Percentiles rank a stretch among this genome's conserved stretches.
These are phyloP conservation scores for Cebus imitator DNA, from an alignment of 2,113 vertebrate species.

Conservation along the genomic window DNA sequence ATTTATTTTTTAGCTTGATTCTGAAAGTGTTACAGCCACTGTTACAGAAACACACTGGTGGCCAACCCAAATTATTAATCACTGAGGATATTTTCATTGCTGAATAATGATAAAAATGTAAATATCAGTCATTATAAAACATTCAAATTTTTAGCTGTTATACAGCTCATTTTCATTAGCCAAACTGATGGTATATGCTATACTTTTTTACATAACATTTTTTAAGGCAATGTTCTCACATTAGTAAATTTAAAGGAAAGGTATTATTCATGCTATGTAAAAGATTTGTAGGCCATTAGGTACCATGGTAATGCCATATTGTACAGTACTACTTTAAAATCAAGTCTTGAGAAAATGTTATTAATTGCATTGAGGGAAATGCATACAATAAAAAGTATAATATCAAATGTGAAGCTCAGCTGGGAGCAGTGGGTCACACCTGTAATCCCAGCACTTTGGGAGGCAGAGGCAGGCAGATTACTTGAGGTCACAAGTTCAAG, in stretches of 20 bases:
- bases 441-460: too few relatives aligned
- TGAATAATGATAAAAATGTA: not conserved
- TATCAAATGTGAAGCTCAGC: not conserved
- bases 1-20: slow-evolving; percentile 27
- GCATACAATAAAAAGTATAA: not conserved
- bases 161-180: not conserved
- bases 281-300: not conserved
- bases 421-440: too few relatives aligned
- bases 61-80: not conserved
- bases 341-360: not conserved
- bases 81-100: not conserved
- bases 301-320: not conserved
- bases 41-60: not conserved
- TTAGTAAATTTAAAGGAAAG: not conserved
- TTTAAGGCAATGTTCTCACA: not conserved
- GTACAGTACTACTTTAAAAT: not conserved
- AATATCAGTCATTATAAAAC: not conserved
- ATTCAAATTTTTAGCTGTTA: not conserved
- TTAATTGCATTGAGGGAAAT: not conserved
- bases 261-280: not conserved
- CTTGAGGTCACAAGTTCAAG: too few relatives aligned
- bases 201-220: not conserved
- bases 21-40: not conserved
- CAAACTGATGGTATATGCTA: not conserved
- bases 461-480: too few relatives aligned